These are phyloP conservation scores for Athalia cordata DNA, from an alignment of 2,888 invertebrate genomes.

Conservation along the genomic window DNA sequence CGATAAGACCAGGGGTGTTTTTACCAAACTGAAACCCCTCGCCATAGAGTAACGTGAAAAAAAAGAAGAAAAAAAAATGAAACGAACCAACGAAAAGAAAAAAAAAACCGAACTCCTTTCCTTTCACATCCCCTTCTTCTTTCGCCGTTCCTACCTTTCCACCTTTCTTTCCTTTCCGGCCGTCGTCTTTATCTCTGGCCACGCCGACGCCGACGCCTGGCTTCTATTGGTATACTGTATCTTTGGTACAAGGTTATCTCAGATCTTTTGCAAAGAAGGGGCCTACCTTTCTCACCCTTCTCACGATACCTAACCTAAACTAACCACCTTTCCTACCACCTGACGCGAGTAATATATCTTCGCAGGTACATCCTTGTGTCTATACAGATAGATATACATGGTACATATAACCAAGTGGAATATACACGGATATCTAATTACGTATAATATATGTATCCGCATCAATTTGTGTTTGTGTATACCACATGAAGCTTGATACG, in stretches of 20 bases:
- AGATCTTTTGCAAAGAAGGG: slow-evolving; percentile 37
- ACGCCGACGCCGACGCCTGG: neutral
- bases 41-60: too few relatives aligned
- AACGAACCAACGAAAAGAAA: too few relatives aligned
- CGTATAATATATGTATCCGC: too few relatives aligned
- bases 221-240: neutral
- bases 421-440: too few relatives aligned
- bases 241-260: slow-evolving; percentile 18
- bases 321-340: slow-evolving; percentile 6
- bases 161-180: slow-evolving; percentile 31
- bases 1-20: slow-evolving; percentile 43
- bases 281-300: neutral
- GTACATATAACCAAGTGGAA: too few relatives aligned
- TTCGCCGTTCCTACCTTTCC: neutral
- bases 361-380: neutral
- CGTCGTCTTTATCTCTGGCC: slow-evolving; percentile 39
- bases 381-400: neutral
- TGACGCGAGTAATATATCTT: slow-evolving; percentile 42
- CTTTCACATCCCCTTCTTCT: slow-evolving; percentile 1
- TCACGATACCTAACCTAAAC: neutral
- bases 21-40: slow-evolving; percentile 22
- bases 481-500: too few relatives aligned
- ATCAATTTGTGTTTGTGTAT: too few relatives aligned
- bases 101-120: neutral
- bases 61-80: too few relatives aligned